Conservation (phyloP, 2,797 vertebrate species). For the Clangula hyemalis region DNA sequence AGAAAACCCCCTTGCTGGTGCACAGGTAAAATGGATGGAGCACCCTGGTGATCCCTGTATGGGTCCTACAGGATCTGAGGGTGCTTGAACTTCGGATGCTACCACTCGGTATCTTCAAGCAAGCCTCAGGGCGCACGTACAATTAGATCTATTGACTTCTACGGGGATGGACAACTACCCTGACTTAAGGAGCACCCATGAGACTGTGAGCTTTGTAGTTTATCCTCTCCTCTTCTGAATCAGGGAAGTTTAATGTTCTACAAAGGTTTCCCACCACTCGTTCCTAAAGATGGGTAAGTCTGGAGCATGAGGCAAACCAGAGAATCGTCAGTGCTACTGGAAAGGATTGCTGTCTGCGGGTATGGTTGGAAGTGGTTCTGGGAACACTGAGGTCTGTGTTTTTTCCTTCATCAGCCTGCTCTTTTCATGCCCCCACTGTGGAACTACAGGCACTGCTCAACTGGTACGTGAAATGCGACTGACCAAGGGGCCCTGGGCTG, state of each 20-base stretch:
- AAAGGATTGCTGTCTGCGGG: too few species aligned
- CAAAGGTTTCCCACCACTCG: background rate
- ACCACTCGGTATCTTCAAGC: background rate
- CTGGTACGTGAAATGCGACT: background rate
- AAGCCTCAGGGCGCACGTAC: background rate
- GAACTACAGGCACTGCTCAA: background rate
- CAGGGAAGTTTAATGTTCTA: background rate
- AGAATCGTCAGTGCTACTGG: background rate
- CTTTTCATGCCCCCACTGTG: background rate
- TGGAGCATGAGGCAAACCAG: background rate
- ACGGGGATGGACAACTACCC: background rate
- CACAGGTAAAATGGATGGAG: background rate
- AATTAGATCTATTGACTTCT: background rate
- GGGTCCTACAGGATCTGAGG: background rate
- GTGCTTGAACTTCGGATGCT: background rate
- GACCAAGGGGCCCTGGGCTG: background rate
- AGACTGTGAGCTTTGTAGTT: background rate
- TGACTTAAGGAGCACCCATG: background rate
- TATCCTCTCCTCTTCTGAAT: background rate
- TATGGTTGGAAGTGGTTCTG: background rate
- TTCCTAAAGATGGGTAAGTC: background rate
- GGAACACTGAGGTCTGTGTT: background rate
- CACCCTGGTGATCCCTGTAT: background rate
- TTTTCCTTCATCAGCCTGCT: background rate
- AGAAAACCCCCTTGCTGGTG: background rate